phyloP scores from a whole-genome alignment of 1,140 invertebrate genomes.

The Ooceraea biroi region DNA sequence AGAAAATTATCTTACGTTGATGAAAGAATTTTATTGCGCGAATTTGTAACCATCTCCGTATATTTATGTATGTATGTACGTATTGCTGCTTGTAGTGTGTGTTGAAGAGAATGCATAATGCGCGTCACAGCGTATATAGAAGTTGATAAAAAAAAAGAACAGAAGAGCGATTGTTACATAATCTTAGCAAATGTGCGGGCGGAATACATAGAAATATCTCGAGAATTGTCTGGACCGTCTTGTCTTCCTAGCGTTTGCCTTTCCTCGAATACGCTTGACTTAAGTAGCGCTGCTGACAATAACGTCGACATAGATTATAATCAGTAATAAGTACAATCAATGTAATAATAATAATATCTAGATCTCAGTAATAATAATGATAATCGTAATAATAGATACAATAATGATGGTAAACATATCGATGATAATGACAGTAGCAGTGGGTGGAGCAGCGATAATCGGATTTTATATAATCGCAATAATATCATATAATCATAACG shows the following conservation, averaged over 20 bases:
- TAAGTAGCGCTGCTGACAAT: conserved; percentile 43
- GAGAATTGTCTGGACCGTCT: conserved; percentile 31
- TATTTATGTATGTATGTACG: conserved; percentile 64
- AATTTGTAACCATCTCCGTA: conserved; percentile 15
- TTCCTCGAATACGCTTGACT: conserved; percentile 27
- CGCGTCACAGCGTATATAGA: conserved; percentile 71
- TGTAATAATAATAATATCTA: conserved; percentile 61
- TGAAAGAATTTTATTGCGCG: not conserved
- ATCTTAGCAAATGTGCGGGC: conserved; percentile 73
- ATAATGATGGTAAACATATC: conserved; percentile 64
- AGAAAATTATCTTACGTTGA: not conserved
- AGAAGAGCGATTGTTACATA: conserved; percentile 77
- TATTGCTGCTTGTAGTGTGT: conserved; percentile 64
- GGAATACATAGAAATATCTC: conserved; percentile 67
- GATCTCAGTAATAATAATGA: conserved; percentile 62
- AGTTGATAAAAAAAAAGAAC: conserved; percentile 80
- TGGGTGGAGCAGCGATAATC: conserved; percentile 36
- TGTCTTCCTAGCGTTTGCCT: conserved; percentile 42
- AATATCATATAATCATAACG: conserved; percentile 47
- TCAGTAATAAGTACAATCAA: conserved; percentile 56
- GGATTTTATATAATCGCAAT: conserved; percentile 39
- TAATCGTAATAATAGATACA: conserved; percentile 66
- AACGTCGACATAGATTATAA: conserved; percentile 46
- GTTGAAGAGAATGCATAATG: conserved; percentile 66
- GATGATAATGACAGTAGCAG: conserved; percentile 53